Base-by-base conservation (phyloP, 30 jellyfish, hydroid and myxozoan genomes). In the Hydractinia symbiolongicarpus region DNA sequence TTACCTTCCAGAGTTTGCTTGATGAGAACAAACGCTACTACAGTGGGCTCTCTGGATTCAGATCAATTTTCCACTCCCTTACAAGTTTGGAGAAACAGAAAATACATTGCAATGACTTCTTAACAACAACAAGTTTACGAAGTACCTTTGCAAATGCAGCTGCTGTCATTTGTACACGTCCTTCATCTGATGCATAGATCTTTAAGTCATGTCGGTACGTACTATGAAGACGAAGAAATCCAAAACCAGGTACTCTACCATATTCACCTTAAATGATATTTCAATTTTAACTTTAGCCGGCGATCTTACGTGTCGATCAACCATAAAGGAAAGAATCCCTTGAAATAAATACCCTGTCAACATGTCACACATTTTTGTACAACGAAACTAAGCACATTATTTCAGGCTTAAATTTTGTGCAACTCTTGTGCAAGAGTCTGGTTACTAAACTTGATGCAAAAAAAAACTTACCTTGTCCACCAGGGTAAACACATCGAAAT, bases 91-190 rank as follows among this genome's bases (percentile, higher is more conserved):
- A 30, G 44, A 2, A 30, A 30, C 2, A 30, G 44, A 30, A 30
- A 30, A 30, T 2, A 1, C 44, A 30, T 30, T 30, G 2, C 2
- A 30, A 30, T 30, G 44, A 30, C 44, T 30, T 30, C 44, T 30
- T 30, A 30, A 30, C 44, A 30, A 30, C 44, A 30, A 30, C 44
- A 30, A 30, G 44, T 30, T 30, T 30, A 30, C 44, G 2, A 30
- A 52, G 52, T 77, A 83, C 98, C 88, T 89, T 89, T 1, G 99
- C 97, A 83, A 94, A 94, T 1, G 99, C 99, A 58, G 99, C 99
- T 49, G 99, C 99, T 6, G 99, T 94, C 89, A 89, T 87, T 61
- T 94, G 99, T n/a, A 94, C 99, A n/a, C 99, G 70, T 13, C 99
- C 99, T 77, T 94, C 99, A 79, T 94, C 99, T 1, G 97, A 88